These are phyloP conservation scores for Antennarius striatus DNA, from an alignment of 2,113 vertebrate genomes.

Conservation along the genomic window DNA sequence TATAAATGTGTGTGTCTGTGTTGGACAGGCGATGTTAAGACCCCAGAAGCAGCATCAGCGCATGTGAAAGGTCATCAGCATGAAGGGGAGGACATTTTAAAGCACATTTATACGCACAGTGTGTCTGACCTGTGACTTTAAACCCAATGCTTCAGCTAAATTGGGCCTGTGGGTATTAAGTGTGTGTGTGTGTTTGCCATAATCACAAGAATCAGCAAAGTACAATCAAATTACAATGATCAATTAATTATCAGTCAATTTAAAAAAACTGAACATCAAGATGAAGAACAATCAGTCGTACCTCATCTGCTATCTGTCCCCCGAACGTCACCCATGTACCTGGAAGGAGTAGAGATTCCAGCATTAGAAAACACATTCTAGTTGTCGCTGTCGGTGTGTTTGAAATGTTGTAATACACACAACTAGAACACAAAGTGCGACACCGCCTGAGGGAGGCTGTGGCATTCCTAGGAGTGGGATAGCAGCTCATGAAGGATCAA, in stretches of 20 bases:
- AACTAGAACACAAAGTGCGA: conserved; percentile 16
- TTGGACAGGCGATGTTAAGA: conserved; percentile 9
- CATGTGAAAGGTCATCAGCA: conserved; percentile 20
- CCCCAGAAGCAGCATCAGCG: conserved; percentile 46
- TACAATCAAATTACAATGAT: not conserved
- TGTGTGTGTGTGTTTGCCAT: not conserved
- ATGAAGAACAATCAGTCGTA: conserved; percentile 60
- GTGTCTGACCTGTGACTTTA: too few species aligned
- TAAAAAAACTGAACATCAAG: not conserved
- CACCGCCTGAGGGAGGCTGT: conserved; percentile 22
- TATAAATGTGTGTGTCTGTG: conserved; percentile 6
- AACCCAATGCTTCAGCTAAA: not conserved
- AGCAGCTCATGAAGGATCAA: conserved; percentile 34
- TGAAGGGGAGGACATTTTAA: conserved; percentile 19
- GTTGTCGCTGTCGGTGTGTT: conserved; percentile 5
- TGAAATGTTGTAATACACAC: conserved; percentile 39
- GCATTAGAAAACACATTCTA: conserved; percentile 22
- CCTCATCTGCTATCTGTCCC: conserved; percentile 93
- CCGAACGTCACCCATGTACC: conserved; percentile 97
- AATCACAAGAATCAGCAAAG: too few species aligned
- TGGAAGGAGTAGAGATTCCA: conserved; percentile 61
- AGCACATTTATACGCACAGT: not conserved
- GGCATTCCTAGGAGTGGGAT: conserved; percentile 30
- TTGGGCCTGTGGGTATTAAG: conserved; percentile 3
- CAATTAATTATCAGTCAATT: not conserved